These are phyloP conservation scores for Lepidurus couesii DNA, from an alignment of 1,140 invertebrate species.

Conservation along the genomic window DNA sequence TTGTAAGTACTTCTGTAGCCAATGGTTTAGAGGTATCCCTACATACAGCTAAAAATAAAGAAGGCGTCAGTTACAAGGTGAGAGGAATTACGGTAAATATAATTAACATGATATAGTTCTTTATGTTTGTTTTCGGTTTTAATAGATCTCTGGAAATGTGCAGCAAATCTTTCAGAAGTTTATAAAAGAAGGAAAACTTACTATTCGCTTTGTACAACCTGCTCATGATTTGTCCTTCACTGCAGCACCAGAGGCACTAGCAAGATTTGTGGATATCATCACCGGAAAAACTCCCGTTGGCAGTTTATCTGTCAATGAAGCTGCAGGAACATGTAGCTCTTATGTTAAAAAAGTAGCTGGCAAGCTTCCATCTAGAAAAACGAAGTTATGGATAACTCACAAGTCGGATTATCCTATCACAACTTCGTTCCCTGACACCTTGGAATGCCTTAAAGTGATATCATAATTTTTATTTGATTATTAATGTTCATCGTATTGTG, in stretches of 20 bases:
- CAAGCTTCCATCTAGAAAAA: constrained; percentile 48
- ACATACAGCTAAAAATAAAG: constrained; percentile 58
- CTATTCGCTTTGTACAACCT: constrained; percentile 62
- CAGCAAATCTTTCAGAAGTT: constrained; percentile 61
- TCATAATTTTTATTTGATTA: neutral
- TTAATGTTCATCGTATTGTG: constrained; percentile 35
- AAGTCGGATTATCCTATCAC: constrained; percentile 57
- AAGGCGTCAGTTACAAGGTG: constrained; percentile 58
- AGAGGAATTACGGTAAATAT: neutral
- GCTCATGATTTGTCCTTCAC: constrained; percentile 60
- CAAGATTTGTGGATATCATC: constrained; percentile 62
- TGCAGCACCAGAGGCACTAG: constrained; percentile 55
- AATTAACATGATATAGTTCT: neutral
- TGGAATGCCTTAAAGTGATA: constrained; percentile 48
- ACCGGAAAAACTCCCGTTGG: constrained; percentile 51
- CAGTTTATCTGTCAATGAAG: constrained; percentile 44
- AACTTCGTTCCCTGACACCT: constrained; percentile 60
- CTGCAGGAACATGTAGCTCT: neutral
- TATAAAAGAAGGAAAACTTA: constrained; percentile 64
- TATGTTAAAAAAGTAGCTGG: constrained; percentile 38
- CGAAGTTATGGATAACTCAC: constrained; percentile 56
- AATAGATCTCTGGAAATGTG: constrained; percentile 55
- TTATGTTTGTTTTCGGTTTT: constrained; percentile 34
- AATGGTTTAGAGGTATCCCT: constrained; percentile 48
- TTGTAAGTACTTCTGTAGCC: neutral